Evolutionary conservation across 2,797 vertebrate genomes (phyloP).

Genomic region (Catharus ustulatus): DNA sequence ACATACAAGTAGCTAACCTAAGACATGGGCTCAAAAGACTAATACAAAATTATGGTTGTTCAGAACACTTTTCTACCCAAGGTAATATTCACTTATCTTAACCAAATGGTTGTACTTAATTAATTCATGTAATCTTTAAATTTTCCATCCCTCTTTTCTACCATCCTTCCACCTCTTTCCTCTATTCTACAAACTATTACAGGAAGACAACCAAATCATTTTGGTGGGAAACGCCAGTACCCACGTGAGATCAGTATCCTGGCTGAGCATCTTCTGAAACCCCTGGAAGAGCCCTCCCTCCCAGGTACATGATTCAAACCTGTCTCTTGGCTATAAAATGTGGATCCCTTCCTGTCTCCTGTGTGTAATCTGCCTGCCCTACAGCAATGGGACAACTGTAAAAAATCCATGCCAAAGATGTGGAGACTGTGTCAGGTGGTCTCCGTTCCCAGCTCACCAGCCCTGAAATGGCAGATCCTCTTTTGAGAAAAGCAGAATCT

Average conservation of each 20-base stretch:
- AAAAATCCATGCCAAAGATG: background rate
- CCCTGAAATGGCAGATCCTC: background rate
- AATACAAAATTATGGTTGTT: background rate
- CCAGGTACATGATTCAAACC: conserved; percentile 77
- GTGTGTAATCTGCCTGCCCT: background rate
- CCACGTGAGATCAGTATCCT: conserved; percentile 44
- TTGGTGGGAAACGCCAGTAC: conserved; percentile 59
- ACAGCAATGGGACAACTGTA: background rate
- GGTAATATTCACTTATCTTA: background rate
- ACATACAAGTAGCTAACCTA: background rate
- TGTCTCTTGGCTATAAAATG: background rate
- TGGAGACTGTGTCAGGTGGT: background rate
- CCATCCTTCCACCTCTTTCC: background rate
- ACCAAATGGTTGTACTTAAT: background rate
- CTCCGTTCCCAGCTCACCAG: background rate
- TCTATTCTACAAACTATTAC: background rate
- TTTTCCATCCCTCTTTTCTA: background rate
- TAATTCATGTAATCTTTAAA: background rate
- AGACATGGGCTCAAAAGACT: background rate
- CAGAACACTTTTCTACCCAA: background rate
- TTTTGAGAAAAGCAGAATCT: background rate
- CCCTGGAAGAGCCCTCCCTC: conserved; percentile 83
- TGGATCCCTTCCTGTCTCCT: background rate
- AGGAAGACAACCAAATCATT: conserved; percentile 49
- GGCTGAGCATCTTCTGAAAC: conserved; percentile 79